Percentiles rank a stretch among this genome's conserved stretches.
Evolutionary conservation across 2,113 vertebrate species (phyloP).

Genomic region (Chlamydotis undulata): DNA sequence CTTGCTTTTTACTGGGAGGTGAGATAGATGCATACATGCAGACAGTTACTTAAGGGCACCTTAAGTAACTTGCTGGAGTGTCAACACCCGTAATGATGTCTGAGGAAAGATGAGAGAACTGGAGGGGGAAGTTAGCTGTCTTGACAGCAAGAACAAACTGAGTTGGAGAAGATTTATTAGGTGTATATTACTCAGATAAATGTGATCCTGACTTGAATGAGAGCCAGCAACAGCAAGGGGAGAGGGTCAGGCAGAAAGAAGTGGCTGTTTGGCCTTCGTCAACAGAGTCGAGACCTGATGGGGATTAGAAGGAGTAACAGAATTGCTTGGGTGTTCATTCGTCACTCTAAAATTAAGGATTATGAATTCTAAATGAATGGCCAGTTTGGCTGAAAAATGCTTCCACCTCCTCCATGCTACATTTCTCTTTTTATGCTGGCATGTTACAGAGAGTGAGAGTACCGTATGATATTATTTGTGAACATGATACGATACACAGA

Average conservation of each 20-base stretch:
- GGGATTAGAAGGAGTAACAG: slow-evolving; percentile 32
- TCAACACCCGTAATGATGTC: slow-evolving; percentile 58
- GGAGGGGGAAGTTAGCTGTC: slow-evolving; percentile 47
- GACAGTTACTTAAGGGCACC: slow-evolving; percentile 43
- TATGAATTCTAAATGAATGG: neutral
- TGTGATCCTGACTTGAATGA: slow-evolving; percentile 36
- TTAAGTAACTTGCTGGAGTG: slow-evolving; percentile 47
- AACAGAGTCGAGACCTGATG: neutral
- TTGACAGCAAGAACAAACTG: slow-evolving; percentile 41
- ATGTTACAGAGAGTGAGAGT: neutral
- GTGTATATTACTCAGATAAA: slow-evolving; percentile 53
- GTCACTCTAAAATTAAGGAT: slow-evolving; percentile 16
- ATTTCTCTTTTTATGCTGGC: neutral
- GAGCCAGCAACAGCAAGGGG: slow-evolving; percentile 51
- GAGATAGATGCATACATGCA: neutral
- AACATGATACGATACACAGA: neutral
- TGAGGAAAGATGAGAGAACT: slow-evolving; percentile 50
- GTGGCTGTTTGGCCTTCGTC: slow-evolving; percentile 18
- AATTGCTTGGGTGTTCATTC: slow-evolving; percentile 6
- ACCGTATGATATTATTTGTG: neutral
- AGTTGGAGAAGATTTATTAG: slow-evolving; percentile 48
- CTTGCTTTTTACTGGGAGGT: neutral
- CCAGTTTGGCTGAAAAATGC: slow-evolving; percentile 1
- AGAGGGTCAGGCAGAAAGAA: slow-evolving; percentile 51
- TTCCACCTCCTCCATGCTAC: neutral